Conservation (phyloP, 2,888 invertebrate genomes). For the Brachynemurus nebulosus region DNA sequence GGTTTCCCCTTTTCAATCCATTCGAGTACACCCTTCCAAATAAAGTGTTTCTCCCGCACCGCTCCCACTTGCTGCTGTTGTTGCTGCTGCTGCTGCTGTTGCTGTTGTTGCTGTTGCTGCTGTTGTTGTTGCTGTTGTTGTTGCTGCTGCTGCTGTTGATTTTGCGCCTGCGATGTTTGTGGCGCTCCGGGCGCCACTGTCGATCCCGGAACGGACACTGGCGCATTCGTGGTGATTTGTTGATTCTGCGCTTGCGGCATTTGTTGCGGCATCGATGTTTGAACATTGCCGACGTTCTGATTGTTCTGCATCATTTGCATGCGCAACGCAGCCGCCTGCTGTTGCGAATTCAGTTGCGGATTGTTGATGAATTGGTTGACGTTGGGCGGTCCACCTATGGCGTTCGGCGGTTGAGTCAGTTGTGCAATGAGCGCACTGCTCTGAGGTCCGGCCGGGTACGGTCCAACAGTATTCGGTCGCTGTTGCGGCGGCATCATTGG, state of each 20-base stretch:
- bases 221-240: conserved; percentile 17
- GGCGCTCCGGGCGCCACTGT: conserved; percentile 12
- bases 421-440: conserved; percentile 43
- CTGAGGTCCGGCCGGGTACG: conserved; percentile 25
- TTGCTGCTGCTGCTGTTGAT: conserved; percentile 19
- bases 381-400: conserved; percentile 29
- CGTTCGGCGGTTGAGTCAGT: conserved; percentile 40
- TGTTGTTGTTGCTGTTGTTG: conserved; percentile 20
- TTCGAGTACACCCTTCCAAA: conserved; percentile 62
- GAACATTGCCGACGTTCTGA: conserved; percentile 25
- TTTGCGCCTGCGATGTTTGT: conserved; percentile 14
- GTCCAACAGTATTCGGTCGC: conserved; percentile 29
- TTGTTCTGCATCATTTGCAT: conserved; percentile 14
- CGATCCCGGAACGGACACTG: conserved; percentile 10
- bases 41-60: conserved; percentile 40
- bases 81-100: conserved; percentile 16
- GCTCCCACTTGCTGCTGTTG: conserved; percentile 28
- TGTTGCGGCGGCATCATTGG: conserved; percentile 47
- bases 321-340: conserved; percentile 16
- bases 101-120: conserved; percentile 15
- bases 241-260: conserved; percentile 19
- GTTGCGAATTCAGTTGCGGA: conserved; percentile 26
- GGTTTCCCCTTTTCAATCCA: conserved; percentile 83
- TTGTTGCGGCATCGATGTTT: conserved; percentile 24
- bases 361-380: conserved; percentile 32